A percentile compares a stretch with the other conserved stretches of the same genome.
These are phyloP conservation scores for Tridacna crocea DNA, from an alignment of 2,888 invertebrate species.

Conservation along the genomic window DNA sequence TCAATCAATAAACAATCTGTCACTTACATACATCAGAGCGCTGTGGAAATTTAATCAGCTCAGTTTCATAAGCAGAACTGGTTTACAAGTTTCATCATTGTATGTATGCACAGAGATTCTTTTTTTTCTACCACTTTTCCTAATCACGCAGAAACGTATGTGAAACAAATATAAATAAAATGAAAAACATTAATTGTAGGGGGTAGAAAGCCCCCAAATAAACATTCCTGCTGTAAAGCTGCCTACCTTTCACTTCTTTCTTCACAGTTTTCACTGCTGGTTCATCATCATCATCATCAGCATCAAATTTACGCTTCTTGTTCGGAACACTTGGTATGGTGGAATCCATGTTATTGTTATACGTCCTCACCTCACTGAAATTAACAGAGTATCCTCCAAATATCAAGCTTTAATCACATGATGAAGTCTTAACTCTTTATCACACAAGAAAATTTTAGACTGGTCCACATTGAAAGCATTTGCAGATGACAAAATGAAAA, in stretches of 20 bases:
- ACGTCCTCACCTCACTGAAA: constrained; percentile 91
- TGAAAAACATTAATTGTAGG: no score
- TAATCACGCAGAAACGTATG: no score
- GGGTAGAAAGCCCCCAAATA: no score
- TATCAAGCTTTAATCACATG: background rate
- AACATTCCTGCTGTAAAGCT: no score
- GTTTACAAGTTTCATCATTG: constrained; percentile 45
- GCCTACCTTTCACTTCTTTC: constrained; percentile 34
- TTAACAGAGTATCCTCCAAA: background rate
- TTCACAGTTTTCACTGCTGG: constrained; percentile 61
- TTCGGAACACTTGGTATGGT: constrained; percentile 88
- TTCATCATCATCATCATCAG: constrained; percentile 69
- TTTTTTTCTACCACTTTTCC: no score
- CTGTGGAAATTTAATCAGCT: constrained; percentile 48
- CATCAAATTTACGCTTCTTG: constrained; percentile 78
- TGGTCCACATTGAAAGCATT: no score
- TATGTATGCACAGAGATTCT: constrained; percentile 8
- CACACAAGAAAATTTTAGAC: no score
- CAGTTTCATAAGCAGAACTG: constrained; percentile 55
- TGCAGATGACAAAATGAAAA: no score
- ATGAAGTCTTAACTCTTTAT: no score
- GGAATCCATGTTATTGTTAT: constrained; percentile 92
- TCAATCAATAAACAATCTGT: no score
- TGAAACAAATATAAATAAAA: no score
- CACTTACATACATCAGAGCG: constrained; percentile 23